Evolutionary conservation across 2,888 invertebrate species (phyloP).

Genomic region (Harpagoxenus sublaevis): DNA sequence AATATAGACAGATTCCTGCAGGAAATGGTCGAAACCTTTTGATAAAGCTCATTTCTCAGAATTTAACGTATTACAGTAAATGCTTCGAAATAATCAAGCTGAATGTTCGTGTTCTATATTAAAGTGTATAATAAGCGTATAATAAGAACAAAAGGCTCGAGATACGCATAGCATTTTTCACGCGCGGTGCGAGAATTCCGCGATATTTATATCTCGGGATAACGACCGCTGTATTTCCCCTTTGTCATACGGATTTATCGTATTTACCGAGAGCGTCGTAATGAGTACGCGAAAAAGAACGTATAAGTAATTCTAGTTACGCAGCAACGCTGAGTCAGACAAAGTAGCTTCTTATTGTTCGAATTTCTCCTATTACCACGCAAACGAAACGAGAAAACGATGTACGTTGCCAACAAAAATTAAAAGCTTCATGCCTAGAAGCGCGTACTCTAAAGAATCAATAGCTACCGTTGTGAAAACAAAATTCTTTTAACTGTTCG

Average conservation of each 20-base stretch:
- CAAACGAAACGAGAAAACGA: background rate
- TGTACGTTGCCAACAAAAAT: background rate
- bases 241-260: slow-evolving; percentile 25
- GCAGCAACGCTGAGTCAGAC: background rate
- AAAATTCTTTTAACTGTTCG: background rate
- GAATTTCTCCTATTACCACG: slow-evolving; percentile 4
- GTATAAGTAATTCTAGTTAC: background rate
- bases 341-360: background rate
- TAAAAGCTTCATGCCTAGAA: background rate
- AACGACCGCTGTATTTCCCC: background rate
- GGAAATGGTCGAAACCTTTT: background rate
- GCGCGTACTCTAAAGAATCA: background rate
- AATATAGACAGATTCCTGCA: background rate
- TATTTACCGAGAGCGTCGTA: slow-evolving; percentile 4
- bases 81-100: background rate
- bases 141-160: background rate
- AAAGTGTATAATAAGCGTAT: background rate
- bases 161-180: background rate
- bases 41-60: background rate
- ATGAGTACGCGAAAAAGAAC: slow-evolving; percentile 1
- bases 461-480: background rate
- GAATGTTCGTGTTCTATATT: background rate
- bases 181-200: background rate
- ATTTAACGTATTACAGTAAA: background rate
- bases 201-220: background rate